Conservation (phyloP, 1,140 invertebrate genomes). For the Trichoplusia ni region DNA sequence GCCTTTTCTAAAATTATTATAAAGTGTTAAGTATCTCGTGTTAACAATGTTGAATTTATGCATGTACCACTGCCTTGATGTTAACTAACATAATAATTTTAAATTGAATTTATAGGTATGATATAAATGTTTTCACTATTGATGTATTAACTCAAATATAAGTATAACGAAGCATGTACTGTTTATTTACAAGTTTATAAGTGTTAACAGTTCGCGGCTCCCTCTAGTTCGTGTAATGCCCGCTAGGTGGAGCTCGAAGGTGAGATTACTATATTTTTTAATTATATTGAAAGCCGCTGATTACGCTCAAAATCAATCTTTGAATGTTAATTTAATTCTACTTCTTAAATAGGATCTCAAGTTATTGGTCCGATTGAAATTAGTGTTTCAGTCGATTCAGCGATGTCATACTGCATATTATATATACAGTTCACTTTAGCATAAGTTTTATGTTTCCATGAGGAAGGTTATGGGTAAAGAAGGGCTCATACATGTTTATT, state of each 20-base stretch:
- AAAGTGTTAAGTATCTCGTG: slow-evolving; percentile 45
- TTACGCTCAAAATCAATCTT: slow-evolving; percentile 36
- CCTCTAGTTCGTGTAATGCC: not conserved
- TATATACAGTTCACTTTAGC: not conserved
- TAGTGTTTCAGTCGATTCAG: slow-evolving; percentile 5
- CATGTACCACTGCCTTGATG: slow-evolving; percentile 73
- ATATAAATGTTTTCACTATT: slow-evolving; percentile 29
- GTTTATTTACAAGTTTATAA: slow-evolving; percentile 30
- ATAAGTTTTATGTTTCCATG: too few relatives aligned
- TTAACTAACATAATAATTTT: slow-evolving; percentile 61
- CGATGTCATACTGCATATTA: not conserved
- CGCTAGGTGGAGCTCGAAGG: not conserved
- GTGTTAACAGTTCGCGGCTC: not conserved
- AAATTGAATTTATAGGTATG: slow-evolving; percentile 33
- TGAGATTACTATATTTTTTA: slow-evolving; percentile 25
- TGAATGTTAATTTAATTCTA: slow-evolving; percentile 18
- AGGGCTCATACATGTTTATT: too few relatives aligned
- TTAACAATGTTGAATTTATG: slow-evolving; percentile 57
- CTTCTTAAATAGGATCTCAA: slow-evolving; percentile 5
- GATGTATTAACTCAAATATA: slow-evolving; percentile 32
- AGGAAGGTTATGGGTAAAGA: too few relatives aligned
- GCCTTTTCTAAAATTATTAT: slow-evolving; percentile 46
- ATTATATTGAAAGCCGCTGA: slow-evolving; percentile 35
- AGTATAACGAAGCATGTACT: slow-evolving; percentile 23
- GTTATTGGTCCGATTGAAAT: not conserved